Conservation (phyloP, 2,888 invertebrate genomes). For the Polydrusus pterygomalis region DNA sequence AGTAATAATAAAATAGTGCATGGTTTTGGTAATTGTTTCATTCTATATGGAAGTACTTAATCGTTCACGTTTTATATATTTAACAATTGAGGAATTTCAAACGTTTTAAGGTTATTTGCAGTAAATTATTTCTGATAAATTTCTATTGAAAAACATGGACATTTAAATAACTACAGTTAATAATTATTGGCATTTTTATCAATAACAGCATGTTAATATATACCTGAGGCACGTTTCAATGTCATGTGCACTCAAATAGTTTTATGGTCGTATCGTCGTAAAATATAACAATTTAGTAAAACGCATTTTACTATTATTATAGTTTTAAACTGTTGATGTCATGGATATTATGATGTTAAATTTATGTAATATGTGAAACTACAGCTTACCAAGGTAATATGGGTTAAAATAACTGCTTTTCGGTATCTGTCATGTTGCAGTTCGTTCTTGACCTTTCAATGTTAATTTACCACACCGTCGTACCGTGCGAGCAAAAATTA, state of each 20-base stretch:
- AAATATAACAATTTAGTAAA: not conserved
- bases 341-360: no score
- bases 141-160: not conserved
- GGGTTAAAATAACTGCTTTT: no score
- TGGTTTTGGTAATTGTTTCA: not conserved
- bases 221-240: conserved; percentile 16
- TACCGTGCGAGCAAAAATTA: no score
- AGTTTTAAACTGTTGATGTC: no score
- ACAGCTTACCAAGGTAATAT: no score
- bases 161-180: not conserved
- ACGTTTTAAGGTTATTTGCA: conserved; percentile 2
- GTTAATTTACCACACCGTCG: no score
- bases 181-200: not conserved
- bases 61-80: not conserved
- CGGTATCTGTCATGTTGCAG: no score
- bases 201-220: not conserved
- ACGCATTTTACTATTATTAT: not conserved
- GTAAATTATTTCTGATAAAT: conserved; percentile 1
- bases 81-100: conserved; percentile 3
- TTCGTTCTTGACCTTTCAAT: no score
- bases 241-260: not conserved
- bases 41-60: not conserved
- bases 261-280: not conserved
- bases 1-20: no score
- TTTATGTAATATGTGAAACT: no score